Conservation (phyloP, 2,888 invertebrate genomes). For the Chorisops tibialis region DNA sequence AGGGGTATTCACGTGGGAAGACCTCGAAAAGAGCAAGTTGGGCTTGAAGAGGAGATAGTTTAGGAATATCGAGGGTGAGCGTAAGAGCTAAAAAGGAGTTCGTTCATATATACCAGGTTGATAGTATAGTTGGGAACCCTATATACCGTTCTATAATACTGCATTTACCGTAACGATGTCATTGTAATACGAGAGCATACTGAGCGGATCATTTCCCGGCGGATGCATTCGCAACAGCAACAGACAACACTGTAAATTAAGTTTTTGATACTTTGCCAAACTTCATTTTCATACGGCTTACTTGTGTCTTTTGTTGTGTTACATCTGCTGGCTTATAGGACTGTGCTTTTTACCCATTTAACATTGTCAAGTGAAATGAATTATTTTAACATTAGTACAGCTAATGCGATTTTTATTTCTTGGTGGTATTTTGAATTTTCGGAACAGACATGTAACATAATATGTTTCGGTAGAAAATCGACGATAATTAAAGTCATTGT, state of each 20-base stretch:
- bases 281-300: slow-evolving; percentile 18
- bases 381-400: slow-evolving; percentile 6
- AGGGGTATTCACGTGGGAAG: neutral
- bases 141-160: neutral
- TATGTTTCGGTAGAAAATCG: too few species aligned
- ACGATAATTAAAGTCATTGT: too few species aligned
- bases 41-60: neutral
- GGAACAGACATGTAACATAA: too few species aligned
- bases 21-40: neutral
- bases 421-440: neutral
- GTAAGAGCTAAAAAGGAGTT: neutral
- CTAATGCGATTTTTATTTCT: slow-evolving; percentile 6
- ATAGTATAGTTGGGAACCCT: neutral
- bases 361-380: slow-evolving; percentile 14
- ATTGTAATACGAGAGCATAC: slow-evolving; percentile 12
- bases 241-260: slow-evolving; percentile 19
- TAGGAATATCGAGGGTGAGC: neutral
- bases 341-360: slow-evolving; percentile 9
- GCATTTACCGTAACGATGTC: slow-evolving; percentile 5
- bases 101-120: neutral
- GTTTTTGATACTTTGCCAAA: slow-evolving; percentile 23
- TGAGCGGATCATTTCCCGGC: slow-evolving; percentile 10
- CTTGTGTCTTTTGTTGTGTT: slow-evolving; percentile 8
- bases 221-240: slow-evolving; percentile 9
- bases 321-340: neutral